Evolutionary conservation across 2,888 invertebrate species (phyloP), one percentile per base, ranked within the genome.

Genomic region (Aphrophora alni): DNA sequence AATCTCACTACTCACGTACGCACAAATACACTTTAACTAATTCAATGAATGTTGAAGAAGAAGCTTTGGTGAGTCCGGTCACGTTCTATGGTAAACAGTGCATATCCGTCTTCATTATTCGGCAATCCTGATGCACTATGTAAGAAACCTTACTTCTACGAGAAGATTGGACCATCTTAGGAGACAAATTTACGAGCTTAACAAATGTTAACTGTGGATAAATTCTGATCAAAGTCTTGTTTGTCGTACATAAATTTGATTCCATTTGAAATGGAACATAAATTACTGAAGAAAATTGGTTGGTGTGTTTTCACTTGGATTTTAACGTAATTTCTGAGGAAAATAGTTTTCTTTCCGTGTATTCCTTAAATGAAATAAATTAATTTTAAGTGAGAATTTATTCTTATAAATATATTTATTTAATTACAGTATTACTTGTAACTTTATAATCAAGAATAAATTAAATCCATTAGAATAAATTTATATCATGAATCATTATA

Each of bases 181-280:
- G 59, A 21, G 59, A 59, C 59, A 59, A 59, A 59, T 59, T 59
- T 59, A 59, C 59, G 59, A 59, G 59, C 59, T 59, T 59, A 59
- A 59, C 21, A 59, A 59, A 59, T 7, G 59, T 21, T 21, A 59
- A 59, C 59, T 21, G 21, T 4, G 10, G 21, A 59, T 59, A 59
- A 21, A 59, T 59, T 59, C 59, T 59, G 59, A 21, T 21, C 21
- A 5, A 3, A 21, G 21, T n/a, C 59, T 59, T 59, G 59, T 59
- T 59, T 59, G 59, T 21, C 2, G 5, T n/a, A 1, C n/a, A 5
- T 59, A 59, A 59, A 59, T 59, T 59, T 10, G 4, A 4, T 21
- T 59, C 59, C n/a, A 21, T n/a, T 5, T 1, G 59, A 10, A 3
- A 59, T 14, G 21, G 59, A 21, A 3, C 3, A 21, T 59, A 59